Evolutionary conservation across 2,797 vertebrate genomes (phyloP).

Genomic region (Prunella strophiata): DNA sequence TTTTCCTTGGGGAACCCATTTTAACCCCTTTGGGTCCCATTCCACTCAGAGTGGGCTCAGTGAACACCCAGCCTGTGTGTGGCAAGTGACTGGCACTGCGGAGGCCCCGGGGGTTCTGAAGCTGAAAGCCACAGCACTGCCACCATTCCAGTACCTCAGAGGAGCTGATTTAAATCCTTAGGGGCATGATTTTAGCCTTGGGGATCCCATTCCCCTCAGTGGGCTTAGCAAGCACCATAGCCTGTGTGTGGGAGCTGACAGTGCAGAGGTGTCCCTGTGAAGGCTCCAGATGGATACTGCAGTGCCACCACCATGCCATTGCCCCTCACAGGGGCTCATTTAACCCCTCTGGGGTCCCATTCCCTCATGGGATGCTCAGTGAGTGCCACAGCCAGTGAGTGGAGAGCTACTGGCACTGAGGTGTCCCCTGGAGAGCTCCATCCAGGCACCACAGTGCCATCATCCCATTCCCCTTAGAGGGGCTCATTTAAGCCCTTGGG

Average conservation of each 20-base stretch:
- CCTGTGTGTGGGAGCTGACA: neutral
- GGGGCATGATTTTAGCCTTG: neutral
- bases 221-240: neutral
- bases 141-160: neutral
- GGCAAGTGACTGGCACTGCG: neutral
- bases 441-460: neutral
- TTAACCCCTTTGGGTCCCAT: neutral
- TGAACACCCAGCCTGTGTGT: neutral
- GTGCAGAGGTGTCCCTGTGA: fast-evolving
- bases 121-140: neutral
- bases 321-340: neutral
- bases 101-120: neutral
- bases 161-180: neutral
- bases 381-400: neutral
- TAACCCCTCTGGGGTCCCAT: neutral
- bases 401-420: neutral
- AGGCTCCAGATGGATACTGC: neutral
- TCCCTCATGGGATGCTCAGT: neutral
- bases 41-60: neutral
- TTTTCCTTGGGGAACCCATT: neutral
- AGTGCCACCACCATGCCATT: neutral
- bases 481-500: neutral
- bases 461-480: neutral
- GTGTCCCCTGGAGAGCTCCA: neutral
- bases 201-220: neutral